Base-by-base conservation (phyloP, 92 coral and sea anemone species). In the Heliopora coerulea region DNA sequence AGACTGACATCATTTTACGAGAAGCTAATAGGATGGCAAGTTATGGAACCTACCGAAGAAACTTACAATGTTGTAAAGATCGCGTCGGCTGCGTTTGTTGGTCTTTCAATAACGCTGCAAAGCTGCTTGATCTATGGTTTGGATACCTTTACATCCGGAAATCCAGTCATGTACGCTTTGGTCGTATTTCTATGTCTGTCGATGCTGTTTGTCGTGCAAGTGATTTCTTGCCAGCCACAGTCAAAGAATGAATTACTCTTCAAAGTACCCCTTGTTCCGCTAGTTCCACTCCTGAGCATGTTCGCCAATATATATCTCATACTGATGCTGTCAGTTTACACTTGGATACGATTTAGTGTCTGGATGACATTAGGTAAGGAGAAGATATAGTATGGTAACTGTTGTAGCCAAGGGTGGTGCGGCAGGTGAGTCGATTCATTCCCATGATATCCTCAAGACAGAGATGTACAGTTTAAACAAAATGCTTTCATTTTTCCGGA, bases 351-450 rank as follows among this genome's bases (percentile, higher is more conserved):
- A 49, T 90, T 95, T 76, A 85, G 83, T 25, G 89, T 95, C 18
- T 95, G 99, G 99, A 90, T 95, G 96, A 79, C 68, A 23, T 74
- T 90, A 59, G 99, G 99, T 95, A 64, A 86, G 99, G 79, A 85
- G 96, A 12, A 4, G 12, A 12, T 37, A 37, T 37, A 37, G n/a
- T 12, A 37, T 37, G 5, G 12, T 12, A 4, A 37, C 12, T 37
- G 5, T 37, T 37, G 12, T 37, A 37, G 42, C 5, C 12, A 37
- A 37, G 5, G 42, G 42, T 37, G 42, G 12, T 37, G 12, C 6
- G 5, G 42, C 5, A 59, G 29, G 54, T 32, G 60, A 34, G n/a
- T n/a, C n/a, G n/a, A n/a, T 24, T 46, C 2, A 56, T 2, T n/a
- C 23, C 12, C 44, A 75, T 40, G 57, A 27, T 19, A 56, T n/a